Conservation (phyloP, 1,140 invertebrate genomes). For the Pantala flavescens region DNA sequence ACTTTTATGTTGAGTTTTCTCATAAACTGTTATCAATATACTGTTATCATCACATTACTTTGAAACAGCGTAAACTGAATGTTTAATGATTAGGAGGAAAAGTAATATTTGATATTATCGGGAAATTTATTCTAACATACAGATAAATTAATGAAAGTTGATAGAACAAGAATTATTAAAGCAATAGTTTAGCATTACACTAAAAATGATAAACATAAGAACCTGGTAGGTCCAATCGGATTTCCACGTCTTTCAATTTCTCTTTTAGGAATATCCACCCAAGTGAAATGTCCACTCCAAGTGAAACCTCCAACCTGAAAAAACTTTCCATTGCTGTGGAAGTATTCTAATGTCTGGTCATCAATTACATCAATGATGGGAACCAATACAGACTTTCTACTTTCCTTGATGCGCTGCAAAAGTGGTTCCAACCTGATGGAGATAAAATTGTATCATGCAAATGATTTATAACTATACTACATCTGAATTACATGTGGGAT, state of each 20-base stretch:
- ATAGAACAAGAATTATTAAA: no score
- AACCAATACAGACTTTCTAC: conserved; percentile 66
- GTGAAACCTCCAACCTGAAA: conserved; percentile 72
- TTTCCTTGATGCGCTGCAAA: conserved; percentile 68
- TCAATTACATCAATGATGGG: conserved; percentile 90
- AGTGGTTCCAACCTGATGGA: conserved; percentile 64
- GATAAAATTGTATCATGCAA: no score
- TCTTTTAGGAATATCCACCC: conserved; percentile 68
- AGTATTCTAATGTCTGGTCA: conserved; percentile 74
- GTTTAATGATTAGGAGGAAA: no score
- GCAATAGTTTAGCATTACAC: no score
- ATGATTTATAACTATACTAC: no score
- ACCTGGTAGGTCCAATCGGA: conserved; percentile 32
- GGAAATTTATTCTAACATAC: no score
- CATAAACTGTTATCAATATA: conserved; percentile 18
- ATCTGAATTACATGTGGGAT: no score
- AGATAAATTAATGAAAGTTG: no score
- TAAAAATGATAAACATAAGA: conserved; percentile 21
- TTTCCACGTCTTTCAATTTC: conserved; percentile 50
- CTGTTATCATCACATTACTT: no score
- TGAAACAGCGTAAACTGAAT: no score
- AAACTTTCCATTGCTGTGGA: conserved; percentile 47
- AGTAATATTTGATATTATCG: no score
- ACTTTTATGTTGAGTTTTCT: background rate
- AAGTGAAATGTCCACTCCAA: conserved; percentile 83